Base-by-base conservation (phyloP, 2,113 vertebrate species). In the Actinemys pallida region DNA sequence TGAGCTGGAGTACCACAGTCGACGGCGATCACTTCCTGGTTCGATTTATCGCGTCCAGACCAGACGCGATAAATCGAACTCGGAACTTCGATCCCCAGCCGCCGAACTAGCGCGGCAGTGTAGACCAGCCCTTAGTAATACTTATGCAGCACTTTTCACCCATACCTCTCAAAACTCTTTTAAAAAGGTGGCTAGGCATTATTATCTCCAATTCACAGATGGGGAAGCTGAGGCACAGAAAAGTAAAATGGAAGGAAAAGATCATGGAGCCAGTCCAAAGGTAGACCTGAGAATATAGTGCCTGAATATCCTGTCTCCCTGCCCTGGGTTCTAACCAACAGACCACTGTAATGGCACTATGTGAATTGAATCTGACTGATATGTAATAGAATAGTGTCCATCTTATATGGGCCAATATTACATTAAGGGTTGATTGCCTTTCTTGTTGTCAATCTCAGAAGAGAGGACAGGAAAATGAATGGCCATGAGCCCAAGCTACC, bases 361-460 rank as follows among this genome's bases (percentile, higher is more conserved):
- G 42, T 11, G 35, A 57, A 5, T 10, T 59, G 24, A 83, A 39
- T 84, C 75, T 89, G 83, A 42, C n/a, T 22, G 50, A 50, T 39
- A 52, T 89, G 56, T 79, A 54, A 7, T 45, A 62, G 81, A 65
- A 19, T 19, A 16, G 76, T 47, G 42, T 49, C 84, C 39, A 54
- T n/a, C 11, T 19, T 79, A 49, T 75, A 20, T 50, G 45, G 86
- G n/a, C 22, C 19, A 35, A 52, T 53, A 25, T 0, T 1, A 78
- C 84, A 83, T 85, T 65, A 42, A 87, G 83, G 90, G 90, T 42
- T 79, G 3, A 45, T 11, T 25, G 5, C 39, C 10, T 45, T 75
- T 76, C 14, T 92, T 82, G 92, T 84, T 91, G 95, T 96, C 84
- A 76, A 12, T 93, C 90, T 87, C 78, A 20, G 88, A 47, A 90